Conservation (phyloP, 2,888 invertebrate genomes). For the Graphium colonna region DNA sequence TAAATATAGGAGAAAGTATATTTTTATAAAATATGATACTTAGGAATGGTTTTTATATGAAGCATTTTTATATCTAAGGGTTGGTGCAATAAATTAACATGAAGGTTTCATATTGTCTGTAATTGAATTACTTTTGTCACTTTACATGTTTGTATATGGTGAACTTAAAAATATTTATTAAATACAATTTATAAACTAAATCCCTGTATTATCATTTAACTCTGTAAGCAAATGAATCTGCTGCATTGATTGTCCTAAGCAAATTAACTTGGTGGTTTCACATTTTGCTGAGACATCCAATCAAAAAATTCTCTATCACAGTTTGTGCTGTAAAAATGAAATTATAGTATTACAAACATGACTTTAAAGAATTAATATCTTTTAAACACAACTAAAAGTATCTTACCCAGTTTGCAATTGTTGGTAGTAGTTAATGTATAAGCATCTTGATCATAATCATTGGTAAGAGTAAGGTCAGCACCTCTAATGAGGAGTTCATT, state of each 20-base stretch:
- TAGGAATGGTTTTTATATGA: slow-evolving; percentile 10
- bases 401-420: slow-evolving; percentile 73
- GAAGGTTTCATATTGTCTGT: slow-evolving; percentile 62
- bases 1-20: slow-evolving; percentile 13
- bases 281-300: slow-evolving; percentile 78
- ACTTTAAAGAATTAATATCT: too few species aligned
- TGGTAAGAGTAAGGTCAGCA: slow-evolving; percentile 89
- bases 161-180: slow-evolving; percentile 71
- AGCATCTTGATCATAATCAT: slow-evolving; percentile 91
- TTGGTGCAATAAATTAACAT: slow-evolving; percentile 32
- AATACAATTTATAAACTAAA: slow-evolving; percentile 76
- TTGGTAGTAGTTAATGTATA: slow-evolving; percentile 87
- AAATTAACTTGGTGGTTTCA: slow-evolving; percentile 61
- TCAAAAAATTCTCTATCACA: slow-evolving; percentile 87
- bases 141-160: slow-evolving; percentile 68
- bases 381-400: too few species aligned
- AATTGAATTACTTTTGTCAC: slow-evolving; percentile 60
- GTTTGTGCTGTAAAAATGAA: slow-evolving; percentile 84
- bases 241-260: slow-evolving; percentile 61
- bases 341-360: not conserved
- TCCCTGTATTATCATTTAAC: slow-evolving; percentile 75
- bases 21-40: slow-evolving; percentile 24
- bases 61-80: slow-evolving; percentile 24
- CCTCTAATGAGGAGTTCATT: slow-evolving; percentile 90
- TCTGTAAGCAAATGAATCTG: slow-evolving; percentile 70